Evolutionary conservation across 1,140 invertebrate genomes (phyloP).

Genomic region (Aleiodes sp.): DNA sequence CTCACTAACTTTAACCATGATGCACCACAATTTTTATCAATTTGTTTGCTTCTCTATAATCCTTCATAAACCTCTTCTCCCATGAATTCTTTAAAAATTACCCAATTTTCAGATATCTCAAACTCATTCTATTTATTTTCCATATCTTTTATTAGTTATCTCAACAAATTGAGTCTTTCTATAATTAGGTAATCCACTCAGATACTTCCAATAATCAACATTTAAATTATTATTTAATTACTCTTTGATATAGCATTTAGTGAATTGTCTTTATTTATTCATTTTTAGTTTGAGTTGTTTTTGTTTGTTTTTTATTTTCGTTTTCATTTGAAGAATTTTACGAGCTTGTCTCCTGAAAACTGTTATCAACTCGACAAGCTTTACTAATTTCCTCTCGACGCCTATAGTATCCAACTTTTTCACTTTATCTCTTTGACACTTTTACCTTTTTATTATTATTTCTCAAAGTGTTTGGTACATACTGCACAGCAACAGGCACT

Average conservation of each 20-base stretch:
- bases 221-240: not conserved
- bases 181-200: slow-evolving; percentile 31
- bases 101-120: too few species aligned
- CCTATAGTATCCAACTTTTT: slow-evolving; percentile 25
- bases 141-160: slow-evolving; percentile 32
- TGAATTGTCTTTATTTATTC: not conserved
- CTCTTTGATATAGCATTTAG: too few species aligned
- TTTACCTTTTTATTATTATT: slow-evolving; percentile 27
- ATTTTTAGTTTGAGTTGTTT: not conserved
- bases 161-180: slow-evolving; percentile 43
- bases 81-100: too few species aligned
- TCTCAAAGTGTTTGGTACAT: not conserved
- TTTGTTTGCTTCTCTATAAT: too few species aligned
- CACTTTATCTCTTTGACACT: slow-evolving; percentile 10
- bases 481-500: too few species aligned
- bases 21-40: too few species aligned
- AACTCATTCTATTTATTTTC: too few species aligned
- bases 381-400: slow-evolving; percentile 34
- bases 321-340: slow-evolving; percentile 12
- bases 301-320: not conserved
- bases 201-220: slow-evolving; percentile 23
- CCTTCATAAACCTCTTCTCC: too few species aligned
- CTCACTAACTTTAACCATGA: not conserved
- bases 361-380: slow-evolving; percentile 30
- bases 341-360: not conserved